A percentile compares a stretch with the other conserved stretches of the same genome.
Conservation (phyloP, 30 jellyfish, hydroid and myxozoan species). For the Nemopilema nomurai region DNA sequence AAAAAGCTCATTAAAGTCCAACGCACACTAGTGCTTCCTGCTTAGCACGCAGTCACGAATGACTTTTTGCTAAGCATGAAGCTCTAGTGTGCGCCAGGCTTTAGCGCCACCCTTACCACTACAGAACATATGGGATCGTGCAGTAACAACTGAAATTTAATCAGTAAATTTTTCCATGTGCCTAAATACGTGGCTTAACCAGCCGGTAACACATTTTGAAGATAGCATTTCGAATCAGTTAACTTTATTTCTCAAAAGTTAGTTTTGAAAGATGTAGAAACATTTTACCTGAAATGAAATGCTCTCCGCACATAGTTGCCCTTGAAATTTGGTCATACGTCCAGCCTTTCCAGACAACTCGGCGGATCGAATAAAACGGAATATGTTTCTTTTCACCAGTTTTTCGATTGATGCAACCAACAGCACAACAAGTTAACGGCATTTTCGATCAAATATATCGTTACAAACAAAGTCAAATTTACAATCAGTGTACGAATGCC, state of each 20-base stretch:
- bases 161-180: too few species aligned
- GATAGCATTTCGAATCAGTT: background rate
- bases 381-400: conserved; percentile 8
- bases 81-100: conserved; percentile 17
- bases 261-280: background rate
- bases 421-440: conserved; percentile 62
- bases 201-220: background rate
- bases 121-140: too few species aligned
- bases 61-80: conserved; percentile 9
- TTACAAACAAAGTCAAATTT: background rate
- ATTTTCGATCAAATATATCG: background rate
- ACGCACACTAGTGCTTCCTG: conserved; percentile 9
- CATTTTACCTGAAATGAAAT: conserved; percentile 45
- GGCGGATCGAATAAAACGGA: conserved; percentile 36
- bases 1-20: conserved; percentile 2
- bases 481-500: background rate
- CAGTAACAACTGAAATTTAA: too few species aligned
- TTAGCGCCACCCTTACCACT: too few species aligned
- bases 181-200: background rate
- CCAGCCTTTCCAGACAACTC: conserved; percentile 38
- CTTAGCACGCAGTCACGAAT: conserved; percentile 3
- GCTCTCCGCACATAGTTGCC: conserved; percentile 36
- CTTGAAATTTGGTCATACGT: conserved; percentile 34
- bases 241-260: background rate
- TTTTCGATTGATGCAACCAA: conserved; percentile 39